Percentiles rank a stretch among this genome's conserved stretches.
phyloP scores from a whole-genome alignment of 2,797 vertebrate genomes.

The Paramormyrops hopkinsi region DNA sequence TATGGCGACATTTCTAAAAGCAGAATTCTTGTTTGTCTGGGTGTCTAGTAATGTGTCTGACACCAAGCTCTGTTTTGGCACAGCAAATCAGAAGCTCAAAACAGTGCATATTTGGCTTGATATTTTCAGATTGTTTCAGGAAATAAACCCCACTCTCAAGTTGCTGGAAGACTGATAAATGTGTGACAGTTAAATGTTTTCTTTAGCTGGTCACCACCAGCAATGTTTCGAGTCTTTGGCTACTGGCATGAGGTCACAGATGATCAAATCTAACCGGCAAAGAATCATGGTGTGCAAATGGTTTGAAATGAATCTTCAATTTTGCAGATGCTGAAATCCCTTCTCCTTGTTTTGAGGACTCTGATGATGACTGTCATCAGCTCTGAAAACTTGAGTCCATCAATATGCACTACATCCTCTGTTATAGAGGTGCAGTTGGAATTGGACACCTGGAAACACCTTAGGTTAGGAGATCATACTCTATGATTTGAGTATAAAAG shows the following conservation, averaged over 20 bases:
- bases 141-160: not conserved
- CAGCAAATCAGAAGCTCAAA: not conserved
- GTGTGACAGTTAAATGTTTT: not conserved
- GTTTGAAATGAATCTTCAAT: not conserved
- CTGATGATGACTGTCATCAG: not conserved
- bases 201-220: not conserved
- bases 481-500: not conserved
- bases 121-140: not conserved
- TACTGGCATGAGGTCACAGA: not conserved
- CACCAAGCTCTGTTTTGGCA: not conserved
- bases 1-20: not conserved
- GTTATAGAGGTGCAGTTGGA: not conserved
- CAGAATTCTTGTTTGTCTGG: not conserved
- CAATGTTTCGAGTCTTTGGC: not conserved
- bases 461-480: not conserved
- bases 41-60: not conserved
- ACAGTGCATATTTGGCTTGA: not conserved
- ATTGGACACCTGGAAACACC: not conserved
- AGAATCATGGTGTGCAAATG: not conserved
- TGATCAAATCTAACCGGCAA: not conserved
- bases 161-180: not conserved
- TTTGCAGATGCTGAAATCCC: not conserved
- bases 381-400: not conserved
- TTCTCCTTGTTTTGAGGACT: not conserved
- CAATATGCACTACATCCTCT: not conserved